Conservation (phyloP, 2,113 vertebrate genomes). For the Melanostigma gelatinosum region DNA sequence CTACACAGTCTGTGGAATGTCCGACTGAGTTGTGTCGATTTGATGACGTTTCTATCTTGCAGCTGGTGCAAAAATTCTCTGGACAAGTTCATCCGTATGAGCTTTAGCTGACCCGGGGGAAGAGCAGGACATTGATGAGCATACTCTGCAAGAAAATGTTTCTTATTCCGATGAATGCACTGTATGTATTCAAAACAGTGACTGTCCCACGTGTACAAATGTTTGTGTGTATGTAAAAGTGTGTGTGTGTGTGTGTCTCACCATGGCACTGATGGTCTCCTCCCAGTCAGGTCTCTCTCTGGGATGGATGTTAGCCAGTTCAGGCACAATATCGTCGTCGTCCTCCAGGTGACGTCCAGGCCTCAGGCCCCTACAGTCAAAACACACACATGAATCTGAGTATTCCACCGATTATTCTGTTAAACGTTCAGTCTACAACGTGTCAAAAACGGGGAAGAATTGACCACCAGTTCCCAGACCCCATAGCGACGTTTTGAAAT, state of each 20-base stretch:
- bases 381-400: slow-evolving; percentile 25
- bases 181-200: background rate
- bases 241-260: slow-evolving; percentile 69
- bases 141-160: background rate
- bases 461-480: background rate
- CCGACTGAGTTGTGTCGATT: background rate
- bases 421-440: background rate
- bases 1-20: too few species aligned
- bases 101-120: background rate
- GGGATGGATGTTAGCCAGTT: slow-evolving; percentile 93
- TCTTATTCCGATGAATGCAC: background rate
- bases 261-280: slow-evolving; percentile 98
- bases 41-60: background rate
- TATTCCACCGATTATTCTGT: background rate
- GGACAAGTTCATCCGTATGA: background rate
- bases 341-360: slow-evolving; percentile 90
- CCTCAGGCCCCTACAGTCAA: slow-evolving; percentile 88
- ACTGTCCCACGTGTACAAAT: background rate
- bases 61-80: too few species aligned
- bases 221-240: background rate
- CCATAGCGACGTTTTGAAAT: background rate
- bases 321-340: slow-evolving; percentile 95
- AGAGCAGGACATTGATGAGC: background rate
- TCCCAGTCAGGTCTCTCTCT: slow-evolving; percentile 98
- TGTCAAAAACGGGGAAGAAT: background rate